Evolutionary conservation across 2,888 invertebrate species (phyloP).

Genomic region (Empis livida): DNA sequence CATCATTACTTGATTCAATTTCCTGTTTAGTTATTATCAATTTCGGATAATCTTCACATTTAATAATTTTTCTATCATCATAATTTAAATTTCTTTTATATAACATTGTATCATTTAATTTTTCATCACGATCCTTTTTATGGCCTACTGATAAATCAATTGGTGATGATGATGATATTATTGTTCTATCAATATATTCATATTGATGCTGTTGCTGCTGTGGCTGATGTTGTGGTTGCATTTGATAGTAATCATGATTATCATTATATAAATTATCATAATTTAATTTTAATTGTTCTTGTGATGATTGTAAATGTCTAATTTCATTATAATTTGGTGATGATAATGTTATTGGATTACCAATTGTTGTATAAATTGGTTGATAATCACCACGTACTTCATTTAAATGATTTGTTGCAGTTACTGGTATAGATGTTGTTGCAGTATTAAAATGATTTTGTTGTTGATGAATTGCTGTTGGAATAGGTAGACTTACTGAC

Average conservation of each 20-base stretch:
- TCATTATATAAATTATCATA: too few species aligned
- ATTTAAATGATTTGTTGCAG: conserved; percentile 15
- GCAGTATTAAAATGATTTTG: not conserved
- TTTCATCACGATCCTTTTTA: not conserved
- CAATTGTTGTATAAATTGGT: not conserved
- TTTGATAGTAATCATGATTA: too few species aligned
- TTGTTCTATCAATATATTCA: not conserved
- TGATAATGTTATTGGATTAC: not conserved
- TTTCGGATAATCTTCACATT: not conserved
- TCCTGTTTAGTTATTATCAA: not conserved
- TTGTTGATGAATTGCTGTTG: not conserved
- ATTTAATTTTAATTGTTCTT: too few species aligned
- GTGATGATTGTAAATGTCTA: too few species aligned
- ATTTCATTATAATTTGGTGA: too few species aligned
- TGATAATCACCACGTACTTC: conserved; percentile 19
- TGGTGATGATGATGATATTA: too few species aligned
- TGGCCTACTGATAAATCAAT: conserved; percentile 29
- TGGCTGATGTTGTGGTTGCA: conserved; percentile 7
- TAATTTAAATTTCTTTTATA: too few species aligned
- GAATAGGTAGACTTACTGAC: conserved; percentile 22
- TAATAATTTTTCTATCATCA: too few species aligned
- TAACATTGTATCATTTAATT: not conserved
- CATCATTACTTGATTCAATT: conserved; percentile 1
- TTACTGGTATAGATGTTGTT: conserved; percentile 2
- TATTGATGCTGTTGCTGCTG: not conserved